Base-by-base conservation (phyloP, 2,888 invertebrate genomes). In the Drosophila ezoana region DNA sequence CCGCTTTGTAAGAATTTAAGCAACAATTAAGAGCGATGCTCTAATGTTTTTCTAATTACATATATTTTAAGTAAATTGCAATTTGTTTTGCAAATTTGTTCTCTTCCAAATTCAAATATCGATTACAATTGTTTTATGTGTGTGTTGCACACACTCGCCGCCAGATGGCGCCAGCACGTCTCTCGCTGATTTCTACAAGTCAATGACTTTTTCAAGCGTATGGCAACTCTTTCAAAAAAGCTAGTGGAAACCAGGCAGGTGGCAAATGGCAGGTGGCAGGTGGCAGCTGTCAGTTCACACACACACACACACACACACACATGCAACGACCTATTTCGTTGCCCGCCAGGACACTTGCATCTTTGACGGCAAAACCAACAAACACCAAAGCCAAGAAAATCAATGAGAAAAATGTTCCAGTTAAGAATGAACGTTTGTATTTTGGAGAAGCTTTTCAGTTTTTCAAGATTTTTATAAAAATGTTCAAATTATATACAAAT, bases 141-240 rank as follows among this genome's bases (percentile, higher is more conserved):
- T 43, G 40, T 37, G 54, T 18, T 63, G 63, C 63, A 47, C 32
- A 20, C 32, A 35, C 53, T 37, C 23, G 2, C 43, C 72, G 53
- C 56, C 53, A 72, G 73, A 62, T 53, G 72, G 68, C 72, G 72
- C 72, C 61, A 61, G 67, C 72, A 61, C 67, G 35, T 68, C 18
- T 67, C 9, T 45, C 33, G 33, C 48, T 61, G 43, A 49, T 72
- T 66, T 48, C 60, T 59, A 51, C 54, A 59, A 47, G 38, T 72
- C 72, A 59, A 60, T 48, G 72, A 67, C 47, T 72, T 60, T 56
- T 72, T 52, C 48, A 54, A 65, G 18, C 56, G 40, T 52, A 48
- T 59, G 63, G 44, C 38, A 43, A 38, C 43, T 4, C 54, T 49
- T 63, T 38, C 64, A 47, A 47, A 53, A 20, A 18, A 40, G 28